Percentiles rank a stretch among this genome's conserved stretches.
Evolutionary conservation across 2,888 invertebrate species (phyloP).

Genomic region (Melanostoma scalare): DNA sequence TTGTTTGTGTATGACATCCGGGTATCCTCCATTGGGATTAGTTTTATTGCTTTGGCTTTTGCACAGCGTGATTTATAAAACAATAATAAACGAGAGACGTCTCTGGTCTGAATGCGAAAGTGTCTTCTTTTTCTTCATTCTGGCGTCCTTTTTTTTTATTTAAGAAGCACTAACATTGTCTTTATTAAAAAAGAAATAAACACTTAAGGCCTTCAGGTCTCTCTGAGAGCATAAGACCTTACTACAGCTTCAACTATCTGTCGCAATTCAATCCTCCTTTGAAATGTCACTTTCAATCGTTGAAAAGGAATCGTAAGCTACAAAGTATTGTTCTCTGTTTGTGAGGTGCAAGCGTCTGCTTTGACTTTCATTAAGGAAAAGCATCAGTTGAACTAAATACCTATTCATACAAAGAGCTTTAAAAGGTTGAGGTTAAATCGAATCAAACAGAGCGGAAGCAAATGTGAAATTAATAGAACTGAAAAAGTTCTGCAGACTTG

Average conservation of each 20-base stretch:
- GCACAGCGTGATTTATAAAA: conserved; percentile 22
- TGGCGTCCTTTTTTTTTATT: background rate
- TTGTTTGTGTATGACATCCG: conserved; percentile 52
- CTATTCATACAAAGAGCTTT: background rate
- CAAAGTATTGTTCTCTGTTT: too few relatives aligned
- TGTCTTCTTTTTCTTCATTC: conserved; percentile 3
- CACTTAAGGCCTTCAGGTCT: too few relatives aligned
- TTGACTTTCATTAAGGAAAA: too few relatives aligned
- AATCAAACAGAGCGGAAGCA: conserved; percentile 30
- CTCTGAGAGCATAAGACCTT: too few relatives aligned
- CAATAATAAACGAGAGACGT: background rate
- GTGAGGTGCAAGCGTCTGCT: too few relatives aligned
- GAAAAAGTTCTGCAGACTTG: background rate
- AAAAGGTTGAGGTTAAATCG: conserved; percentile 21
- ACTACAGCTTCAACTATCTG: too few relatives aligned
- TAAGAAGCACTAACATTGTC: too few relatives aligned
- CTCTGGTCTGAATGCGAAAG: conserved; percentile 9
- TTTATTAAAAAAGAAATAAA: too few relatives aligned
- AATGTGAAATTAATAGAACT: conserved; percentile 18
- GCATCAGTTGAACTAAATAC: too few relatives aligned
- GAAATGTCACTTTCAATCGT: too few relatives aligned
- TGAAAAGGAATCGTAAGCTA: too few relatives aligned
- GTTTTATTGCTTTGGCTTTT: conserved; percentile 30
- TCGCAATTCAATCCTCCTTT: too few relatives aligned
- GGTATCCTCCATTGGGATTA: conserved; percentile 8